Evolutionary conservation across 2,888 invertebrate species (phyloP).

Genomic region (Eupeodes luniger): DNA sequence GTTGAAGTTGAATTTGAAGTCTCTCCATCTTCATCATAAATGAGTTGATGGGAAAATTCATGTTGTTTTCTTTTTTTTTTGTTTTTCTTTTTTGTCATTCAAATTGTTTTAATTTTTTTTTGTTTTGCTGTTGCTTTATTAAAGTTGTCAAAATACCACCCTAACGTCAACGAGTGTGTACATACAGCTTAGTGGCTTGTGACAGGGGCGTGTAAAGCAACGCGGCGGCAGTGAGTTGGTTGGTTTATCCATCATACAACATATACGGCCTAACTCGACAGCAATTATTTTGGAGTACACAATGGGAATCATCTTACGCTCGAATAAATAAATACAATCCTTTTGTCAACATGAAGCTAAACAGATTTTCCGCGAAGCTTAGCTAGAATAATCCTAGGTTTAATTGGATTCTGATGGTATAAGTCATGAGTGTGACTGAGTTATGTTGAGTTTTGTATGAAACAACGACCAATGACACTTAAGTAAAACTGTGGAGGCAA

Average conservation of each 20-base stretch:
- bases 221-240: neutral
- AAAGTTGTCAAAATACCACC: constrained; percentile 51
- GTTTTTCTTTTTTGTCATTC: constrained; percentile 18
- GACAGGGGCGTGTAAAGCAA: neutral
- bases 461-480: neutral
- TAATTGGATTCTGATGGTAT: constrained; percentile 65
- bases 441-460: neutral
- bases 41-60: constrained; percentile 54
- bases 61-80: constrained; percentile 9
- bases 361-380: constrained; percentile 72
- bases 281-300: constrained; percentile 72
- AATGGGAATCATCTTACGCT: constrained; percentile 73
- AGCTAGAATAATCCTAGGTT: constrained; percentile 67
- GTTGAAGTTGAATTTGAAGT: constrained; percentile 14
- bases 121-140: neutral
- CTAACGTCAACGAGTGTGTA: neutral
- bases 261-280: constrained; percentile 40
- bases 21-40: constrained; percentile 28
- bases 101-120: constrained; percentile 18
- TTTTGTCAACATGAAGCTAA: constrained; percentile 66
- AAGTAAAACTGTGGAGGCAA: too few relatives aligned
- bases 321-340: constrained; percentile 74
- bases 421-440: constrained; percentile 23
- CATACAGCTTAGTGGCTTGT: neutral
- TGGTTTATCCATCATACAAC: constrained; percentile 9